Evolutionary conservation across 2,797 vertebrate genomes (phyloP).

Genomic region (Rhynchonycteris naso): DNA sequence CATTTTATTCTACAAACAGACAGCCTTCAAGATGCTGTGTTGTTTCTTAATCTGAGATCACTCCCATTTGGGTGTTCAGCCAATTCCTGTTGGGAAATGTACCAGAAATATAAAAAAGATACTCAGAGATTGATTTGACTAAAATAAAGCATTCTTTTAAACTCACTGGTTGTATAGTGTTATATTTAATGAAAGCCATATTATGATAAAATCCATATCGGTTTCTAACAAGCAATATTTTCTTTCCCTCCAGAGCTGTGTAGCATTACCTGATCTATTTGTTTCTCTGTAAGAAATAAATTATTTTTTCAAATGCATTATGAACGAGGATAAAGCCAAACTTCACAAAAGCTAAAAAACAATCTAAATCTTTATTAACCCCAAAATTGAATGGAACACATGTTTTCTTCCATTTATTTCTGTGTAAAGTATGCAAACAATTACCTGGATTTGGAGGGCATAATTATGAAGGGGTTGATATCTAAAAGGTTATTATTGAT

Average conservation of each 20-base stretch:
- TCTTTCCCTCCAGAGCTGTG: background rate
- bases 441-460: conserved; percentile 85
- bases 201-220: conserved; percentile 81
- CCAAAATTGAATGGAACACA: conserved; percentile 64
- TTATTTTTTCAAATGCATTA: conserved; percentile 78
- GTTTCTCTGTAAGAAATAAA: conserved; percentile 75
- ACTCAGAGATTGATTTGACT: conserved; percentile 83
- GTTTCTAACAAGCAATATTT: conserved; percentile 67
- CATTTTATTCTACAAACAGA: conserved; percentile 85
- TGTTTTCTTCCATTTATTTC: conserved; percentile 81
- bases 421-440: conserved; percentile 87
- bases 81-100: conserved; percentile 93
- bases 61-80: conserved; percentile 87
- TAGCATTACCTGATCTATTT: conserved; percentile 63
- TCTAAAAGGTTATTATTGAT: conserved; percentile 87
- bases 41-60: conserved; percentile 94
- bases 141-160: conserved; percentile 83
- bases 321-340: conserved; percentile 77
- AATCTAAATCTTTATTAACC: conserved; percentile 50
- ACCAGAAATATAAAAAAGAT: conserved; percentile 87
- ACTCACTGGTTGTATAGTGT: conserved; percentile 80
- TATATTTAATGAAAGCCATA: conserved; percentile 82
- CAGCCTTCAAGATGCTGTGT: conserved; percentile 90
- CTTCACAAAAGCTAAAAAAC: conserved; percentile 73
- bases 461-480: conserved; percentile 87